Percentiles rank a stretch among this genome's conserved stretches.
Evolutionary conservation across 2,113 vertebrate species (phyloP).

Genomic region (Poeciliopsis turrubarensis): DNA sequence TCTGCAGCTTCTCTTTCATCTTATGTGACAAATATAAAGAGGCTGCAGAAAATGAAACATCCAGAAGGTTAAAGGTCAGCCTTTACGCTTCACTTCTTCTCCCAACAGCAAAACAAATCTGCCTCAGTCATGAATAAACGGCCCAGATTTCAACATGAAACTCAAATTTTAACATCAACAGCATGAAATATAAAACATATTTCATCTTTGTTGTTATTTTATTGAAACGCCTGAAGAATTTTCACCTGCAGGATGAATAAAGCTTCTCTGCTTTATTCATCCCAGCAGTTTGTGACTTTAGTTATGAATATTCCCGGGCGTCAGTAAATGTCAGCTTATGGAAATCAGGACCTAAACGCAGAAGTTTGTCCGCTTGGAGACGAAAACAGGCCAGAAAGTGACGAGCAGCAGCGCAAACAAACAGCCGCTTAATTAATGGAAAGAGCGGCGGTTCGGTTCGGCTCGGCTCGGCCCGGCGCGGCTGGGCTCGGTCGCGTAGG

Average conservation of each 20-base stretch:
- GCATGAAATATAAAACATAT: too few relatives aligned
- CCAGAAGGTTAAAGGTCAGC: slow-evolving; percentile 20
- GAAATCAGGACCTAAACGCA: not conserved
- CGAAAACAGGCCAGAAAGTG: slow-evolving; percentile 17
- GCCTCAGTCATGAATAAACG: too few relatives aligned
- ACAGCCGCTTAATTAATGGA: slow-evolving; percentile 47
- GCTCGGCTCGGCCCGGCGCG: slow-evolving; percentile 20
- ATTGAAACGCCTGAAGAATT: not conserved
- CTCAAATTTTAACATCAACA: too few relatives aligned
- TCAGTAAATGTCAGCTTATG: not conserved
- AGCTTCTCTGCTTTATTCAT: too few relatives aligned
- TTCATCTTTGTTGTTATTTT: too few relatives aligned
- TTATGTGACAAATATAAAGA: not conserved
- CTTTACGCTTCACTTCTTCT: not conserved
- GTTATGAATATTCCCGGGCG: not conserved
- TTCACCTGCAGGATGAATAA: not conserved
- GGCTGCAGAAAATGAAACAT: not conserved
- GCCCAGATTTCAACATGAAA: too few relatives aligned
- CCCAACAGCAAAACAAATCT: too few relatives aligned
- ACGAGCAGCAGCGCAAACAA: slow-evolving; percentile 27
- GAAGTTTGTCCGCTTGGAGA: not conserved
- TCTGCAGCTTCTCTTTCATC: not conserved
- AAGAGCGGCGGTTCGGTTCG: slow-evolving; percentile 27
- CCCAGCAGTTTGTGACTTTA: not conserved
- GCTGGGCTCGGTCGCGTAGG: slow-evolving; percentile 49